Conservation (phyloP, 2,888 invertebrate species). For the Phania funesta region DNA sequence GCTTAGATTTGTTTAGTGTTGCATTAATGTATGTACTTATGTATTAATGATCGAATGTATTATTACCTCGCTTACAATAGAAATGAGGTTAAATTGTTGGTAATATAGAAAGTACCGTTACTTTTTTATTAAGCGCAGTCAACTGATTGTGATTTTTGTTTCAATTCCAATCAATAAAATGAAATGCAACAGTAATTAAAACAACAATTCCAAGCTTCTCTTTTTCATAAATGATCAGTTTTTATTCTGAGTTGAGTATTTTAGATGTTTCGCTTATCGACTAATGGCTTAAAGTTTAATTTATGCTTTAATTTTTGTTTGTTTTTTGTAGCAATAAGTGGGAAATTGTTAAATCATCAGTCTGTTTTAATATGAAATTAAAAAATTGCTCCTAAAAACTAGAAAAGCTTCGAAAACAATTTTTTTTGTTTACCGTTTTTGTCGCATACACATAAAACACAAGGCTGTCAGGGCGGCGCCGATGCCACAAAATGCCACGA, state of each 20-base stretch:
- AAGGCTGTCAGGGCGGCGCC: slow-evolving; percentile 90
- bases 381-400: slow-evolving; percentile 1
- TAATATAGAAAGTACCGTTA: slow-evolving; percentile 62
- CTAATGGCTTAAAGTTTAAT: slow-evolving; percentile 9
- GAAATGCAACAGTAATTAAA: slow-evolving; percentile 34
- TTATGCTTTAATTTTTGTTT: background rate
- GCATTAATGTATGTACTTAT: background rate
- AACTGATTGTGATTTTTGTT: background rate
- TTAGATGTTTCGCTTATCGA: background rate
- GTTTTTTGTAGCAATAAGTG: slow-evolving; percentile 24
- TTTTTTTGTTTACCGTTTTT: slow-evolving; percentile 74
- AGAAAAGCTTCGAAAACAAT: background rate
- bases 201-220: slow-evolving; percentile 47
- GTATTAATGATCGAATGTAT: background rate
- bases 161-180: background rate
- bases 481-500: slow-evolving; percentile 90
- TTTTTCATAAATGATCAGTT: slow-evolving; percentile 1
- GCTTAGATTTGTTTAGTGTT: slow-evolving; percentile 23
- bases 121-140: slow-evolving; percentile 47
- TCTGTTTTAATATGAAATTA: slow-evolving; percentile 33
- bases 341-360: slow-evolving; percentile 41
- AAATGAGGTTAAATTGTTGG: slow-evolving; percentile 40
- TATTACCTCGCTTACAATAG: background rate
- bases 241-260: slow-evolving; percentile 1
- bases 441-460: slow-evolving; percentile 87